A percentile compares a stretch with the other conserved stretches of the same genome.
These are phyloP conservation scores for Urocolius indicus DNA, from an alignment of 2,113 vertebrate species.

Conservation along the genomic window DNA sequence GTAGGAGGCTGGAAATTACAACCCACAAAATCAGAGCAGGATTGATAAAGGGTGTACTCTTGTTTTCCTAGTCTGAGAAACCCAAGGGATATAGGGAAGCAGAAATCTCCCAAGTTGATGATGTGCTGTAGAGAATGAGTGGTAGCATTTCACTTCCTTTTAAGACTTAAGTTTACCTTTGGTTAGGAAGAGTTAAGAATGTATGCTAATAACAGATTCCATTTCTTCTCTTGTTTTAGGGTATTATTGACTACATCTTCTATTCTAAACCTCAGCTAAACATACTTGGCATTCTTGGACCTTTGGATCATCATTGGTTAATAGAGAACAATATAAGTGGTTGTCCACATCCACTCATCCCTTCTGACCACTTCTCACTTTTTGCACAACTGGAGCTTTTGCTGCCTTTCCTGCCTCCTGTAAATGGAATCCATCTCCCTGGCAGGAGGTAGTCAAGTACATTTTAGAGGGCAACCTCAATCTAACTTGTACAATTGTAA, in stretches of 20 bases:
- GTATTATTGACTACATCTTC: constrained; percentile 99
- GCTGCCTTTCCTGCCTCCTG: constrained; percentile 90
- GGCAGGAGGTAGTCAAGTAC: constrained; percentile 95
- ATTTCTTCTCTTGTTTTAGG: constrained; percentile 77
- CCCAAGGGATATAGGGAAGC: background rate
- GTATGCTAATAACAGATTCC: background rate
- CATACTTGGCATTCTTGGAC: constrained; percentile 94
- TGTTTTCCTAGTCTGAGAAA: background rate
- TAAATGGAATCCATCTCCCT: constrained; percentile 95
- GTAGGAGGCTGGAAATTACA: background rate
- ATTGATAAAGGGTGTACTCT: background rate
- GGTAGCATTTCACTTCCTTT: background rate
- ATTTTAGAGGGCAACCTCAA: constrained; percentile 80
- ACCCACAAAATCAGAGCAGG: background rate
- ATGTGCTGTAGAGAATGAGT: background rate
- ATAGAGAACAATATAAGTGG: constrained; percentile 96
- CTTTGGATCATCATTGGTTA: constrained; percentile 96
- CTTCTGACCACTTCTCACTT: constrained; percentile 99
- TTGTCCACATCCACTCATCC: constrained; percentile 96
- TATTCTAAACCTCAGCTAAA: constrained; percentile 97
- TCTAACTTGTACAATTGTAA: constrained; percentile 82
- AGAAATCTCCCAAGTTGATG: background rate
- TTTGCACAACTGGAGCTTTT: constrained; percentile 98
- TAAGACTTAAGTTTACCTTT: background rate
- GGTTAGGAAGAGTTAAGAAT: background rate